phyloP scores from a whole-genome alignment of 1,140 invertebrate species.

The Himalopsyche phryganea region DNA sequence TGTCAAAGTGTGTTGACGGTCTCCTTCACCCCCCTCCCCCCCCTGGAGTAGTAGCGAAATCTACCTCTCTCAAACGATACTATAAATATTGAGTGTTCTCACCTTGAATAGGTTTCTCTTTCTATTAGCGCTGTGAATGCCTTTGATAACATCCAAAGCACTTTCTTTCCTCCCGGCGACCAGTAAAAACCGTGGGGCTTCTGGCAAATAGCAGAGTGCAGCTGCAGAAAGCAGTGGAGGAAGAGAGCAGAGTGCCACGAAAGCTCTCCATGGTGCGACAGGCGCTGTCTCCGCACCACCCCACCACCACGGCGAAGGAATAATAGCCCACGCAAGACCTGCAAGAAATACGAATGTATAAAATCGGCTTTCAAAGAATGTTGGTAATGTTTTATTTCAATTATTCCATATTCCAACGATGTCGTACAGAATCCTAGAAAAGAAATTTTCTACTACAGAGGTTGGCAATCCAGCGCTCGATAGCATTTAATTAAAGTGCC shows the following conservation, averaged over 20 bases:
- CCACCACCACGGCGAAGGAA: constrained; percentile 42
- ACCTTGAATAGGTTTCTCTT: constrained; percentile 36
- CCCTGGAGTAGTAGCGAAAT: no score
- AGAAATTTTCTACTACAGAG: no score
- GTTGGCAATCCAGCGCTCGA: no score
- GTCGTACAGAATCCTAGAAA: no score
- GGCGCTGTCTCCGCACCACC: constrained; percentile 38
- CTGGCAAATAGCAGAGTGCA: constrained; percentile 67
- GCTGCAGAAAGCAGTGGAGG: constrained; percentile 64
- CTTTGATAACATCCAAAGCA: constrained; percentile 51
- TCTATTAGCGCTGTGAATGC: constrained; percentile 55
- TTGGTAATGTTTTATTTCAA: no score
- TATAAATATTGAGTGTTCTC: no score
- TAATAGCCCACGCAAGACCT: constrained; percentile 55
- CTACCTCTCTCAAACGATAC: no score
- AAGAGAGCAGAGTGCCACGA: constrained; percentile 62
- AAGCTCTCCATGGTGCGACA: constrained; percentile 69
- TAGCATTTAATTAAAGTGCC: no score
- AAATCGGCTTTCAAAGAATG: no score
- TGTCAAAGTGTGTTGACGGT: no score
- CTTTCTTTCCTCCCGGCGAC: constrained; percentile 50
- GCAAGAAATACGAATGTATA: constrained; percentile 28
- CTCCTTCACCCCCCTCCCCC: no score
- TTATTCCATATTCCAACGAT: no score
- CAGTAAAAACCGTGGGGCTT: constrained; percentile 65